phyloP scores from a whole-genome alignment of 53 echinoderm and acorn worm species.

The Antedon mediterranea region DNA sequence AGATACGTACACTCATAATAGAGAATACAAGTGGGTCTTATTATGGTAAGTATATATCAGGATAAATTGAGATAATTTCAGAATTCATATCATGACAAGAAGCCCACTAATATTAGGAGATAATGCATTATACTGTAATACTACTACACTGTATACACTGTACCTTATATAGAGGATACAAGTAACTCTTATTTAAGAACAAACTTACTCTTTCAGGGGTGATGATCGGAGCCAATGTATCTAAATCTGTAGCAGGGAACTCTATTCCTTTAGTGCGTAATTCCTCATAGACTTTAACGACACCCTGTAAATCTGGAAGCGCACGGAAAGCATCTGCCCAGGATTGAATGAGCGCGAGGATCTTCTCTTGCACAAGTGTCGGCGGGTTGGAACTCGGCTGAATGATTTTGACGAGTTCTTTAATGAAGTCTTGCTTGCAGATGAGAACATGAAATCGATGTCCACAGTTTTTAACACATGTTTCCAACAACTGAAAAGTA shows the following conservation, averaged over 20 bases:
- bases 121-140: too few species aligned
- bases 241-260: conserved; percentile 83
- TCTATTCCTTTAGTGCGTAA: conserved; percentile 84
- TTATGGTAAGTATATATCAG: too few species aligned
- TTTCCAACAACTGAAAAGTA: conserved; percentile 55
- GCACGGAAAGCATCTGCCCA: conserved; percentile 93
- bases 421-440: conserved; percentile 87
- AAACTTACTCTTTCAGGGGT: conserved; percentile 67
- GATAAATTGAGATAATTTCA: too few species aligned
- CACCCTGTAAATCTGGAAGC: conserved; percentile 66
- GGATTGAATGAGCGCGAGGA: conserved; percentile 83
- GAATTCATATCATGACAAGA: too few species aligned
- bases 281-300: conserved; percentile 94
- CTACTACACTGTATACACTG: not conserved
- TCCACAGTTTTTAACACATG: conserved; percentile 95
- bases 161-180: not conserved
- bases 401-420: conserved; percentile 89
- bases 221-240: conserved; percentile 66
- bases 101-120: too few species aligned
- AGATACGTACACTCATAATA: too few species aligned
- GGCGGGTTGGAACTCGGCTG: conserved; percentile 93
- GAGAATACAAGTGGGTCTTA: too few species aligned
- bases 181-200: not conserved
- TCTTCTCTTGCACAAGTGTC: conserved; percentile 91
- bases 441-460: conserved; percentile 78